Base-by-base conservation (phyloP, 2,888 invertebrate genomes). In the Trichacis sp. region DNA sequence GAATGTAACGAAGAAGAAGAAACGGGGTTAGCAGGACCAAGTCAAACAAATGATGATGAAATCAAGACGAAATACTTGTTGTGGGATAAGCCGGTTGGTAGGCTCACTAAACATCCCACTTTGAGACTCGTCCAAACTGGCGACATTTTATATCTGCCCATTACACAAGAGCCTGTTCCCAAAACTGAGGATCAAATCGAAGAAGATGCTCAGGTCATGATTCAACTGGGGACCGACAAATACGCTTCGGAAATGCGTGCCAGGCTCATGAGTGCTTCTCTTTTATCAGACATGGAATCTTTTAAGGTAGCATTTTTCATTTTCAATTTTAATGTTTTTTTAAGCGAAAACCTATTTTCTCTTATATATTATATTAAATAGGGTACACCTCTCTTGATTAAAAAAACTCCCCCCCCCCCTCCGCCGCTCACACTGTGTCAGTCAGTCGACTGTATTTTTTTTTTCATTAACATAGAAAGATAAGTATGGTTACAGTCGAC, bases 111-210 rank as follows among this genome's bases (percentile, higher is more conserved):
- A 74, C 89, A 91, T 79, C 90, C 90, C 18, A 88, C 90, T 54
- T 81, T 92, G 55, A 89, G 87, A 64, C 85, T 95, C 49, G 82
- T 94, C 24, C 87, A 89, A 73, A 89, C 89, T 0, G 90, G 91
- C 1, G 92, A 93, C 71, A 88, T 88, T 36, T 86, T 95, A 51
- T 96, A 92, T 82, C 88, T 95, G 64, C 96, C 96, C 0, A 84
- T 92, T 15, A 95, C 95, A 0, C 89, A 97, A 89, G 97, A 98
- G 77, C 94, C 96, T 0, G 94, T 96, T 2, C 97, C 98, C 9
- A 95, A 98, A 88, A 98, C 98, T 0, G 98, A 99, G 84, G 98
- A 98, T 85, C 94, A 97, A 84, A 85, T 98, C 61, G 95, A 96
- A 79, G 95, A 96, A 79, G 97, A 98, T 81, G 93, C 96, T 0